phyloP scores from a whole-genome alignment of 2,113 vertebrate genomes.

The Ailuropoda melanoleuca region DNA sequence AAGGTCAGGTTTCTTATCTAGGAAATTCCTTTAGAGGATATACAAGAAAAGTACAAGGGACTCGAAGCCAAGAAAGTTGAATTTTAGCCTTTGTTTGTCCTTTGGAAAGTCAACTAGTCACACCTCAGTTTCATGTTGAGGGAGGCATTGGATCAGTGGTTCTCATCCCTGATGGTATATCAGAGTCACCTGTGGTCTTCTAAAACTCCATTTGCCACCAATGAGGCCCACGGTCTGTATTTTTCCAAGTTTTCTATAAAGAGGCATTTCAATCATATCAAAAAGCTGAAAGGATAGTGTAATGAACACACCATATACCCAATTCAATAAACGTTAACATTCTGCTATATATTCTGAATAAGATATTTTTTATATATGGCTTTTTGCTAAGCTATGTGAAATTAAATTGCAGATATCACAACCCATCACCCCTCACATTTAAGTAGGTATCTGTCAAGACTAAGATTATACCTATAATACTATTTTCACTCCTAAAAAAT shows the following conservation, averaged over 20 bases:
- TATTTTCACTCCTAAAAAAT: neutral
- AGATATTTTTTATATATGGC: neutral
- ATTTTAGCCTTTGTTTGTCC: constrained; percentile 7
- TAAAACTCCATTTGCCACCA: neutral
- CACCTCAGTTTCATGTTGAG: neutral
- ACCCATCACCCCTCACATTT: neutral
- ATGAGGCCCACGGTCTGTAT: neutral
- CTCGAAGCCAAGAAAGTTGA: neutral
- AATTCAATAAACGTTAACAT: constrained; percentile 6
- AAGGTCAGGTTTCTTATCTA: neutral
- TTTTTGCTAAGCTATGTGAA: constrained; percentile 2
- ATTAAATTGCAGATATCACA: neutral
- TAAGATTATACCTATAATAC: neutral
- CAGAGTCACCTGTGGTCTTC: neutral
- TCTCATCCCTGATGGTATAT: neutral
- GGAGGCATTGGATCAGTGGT: neutral
- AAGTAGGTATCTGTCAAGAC: neutral
- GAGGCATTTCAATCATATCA: neutral
- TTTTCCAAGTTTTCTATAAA: neutral
- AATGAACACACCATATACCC: constrained; percentile 10
- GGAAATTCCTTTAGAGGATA: neutral
- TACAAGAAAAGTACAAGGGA: neutral
- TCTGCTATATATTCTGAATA: neutral
- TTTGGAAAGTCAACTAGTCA: neutral
- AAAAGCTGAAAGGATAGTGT: neutral